Base-by-base conservation (phyloP, 1,140 invertebrate genomes). In the Drosophila simulans region DNA sequence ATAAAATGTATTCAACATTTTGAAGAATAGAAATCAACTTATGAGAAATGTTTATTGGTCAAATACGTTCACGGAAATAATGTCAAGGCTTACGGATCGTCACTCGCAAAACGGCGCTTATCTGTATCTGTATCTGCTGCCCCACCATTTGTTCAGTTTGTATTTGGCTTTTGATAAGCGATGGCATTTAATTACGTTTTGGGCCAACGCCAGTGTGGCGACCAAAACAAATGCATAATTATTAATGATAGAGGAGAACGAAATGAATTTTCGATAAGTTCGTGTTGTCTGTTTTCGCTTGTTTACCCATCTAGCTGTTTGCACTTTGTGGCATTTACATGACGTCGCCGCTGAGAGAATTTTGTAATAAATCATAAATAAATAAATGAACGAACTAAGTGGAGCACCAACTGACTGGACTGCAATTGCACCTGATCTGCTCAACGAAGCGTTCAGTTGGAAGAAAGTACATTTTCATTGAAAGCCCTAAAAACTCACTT, bases 201-300 rank as follows among this genome's bases (percentile, higher is more conserved):
- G 45, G 40, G 35, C 11, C 45, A 22, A 20, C 42, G 57, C 3
- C 37, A 49, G 40, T n/a, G 43, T 46, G n/a, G 56, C 63, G 63
- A 34, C 57, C 45, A 66, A 68, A 68, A 68, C 60, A 72, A 72
- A 72, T 71, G 69, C 66, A 71, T 72, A 71, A 72, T 72, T 60
- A 71, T 59, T 37, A 71, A 40, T 52, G 49, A 42, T 40, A 46
- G 34, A 35, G 55, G 34, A 3, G 10, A 13, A 12, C 37, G 34
- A 59, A 58, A 70, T 70, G 66, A 53, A 40, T 72, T 71, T 72
- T 35, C 60, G 69, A 71, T 72, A 72, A 72, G 54, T 72, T 53
- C 39, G 62, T 46, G 25, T 46, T 46, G 49, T 58, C 59, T 27
- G 59, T 37, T 35, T 12, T 20, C 37, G 43, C 11, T 53, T 68